phyloP scores from a whole-genome alignment of 2,113 vertebrate genomes.

The Syrmaticus mikado region DNA sequence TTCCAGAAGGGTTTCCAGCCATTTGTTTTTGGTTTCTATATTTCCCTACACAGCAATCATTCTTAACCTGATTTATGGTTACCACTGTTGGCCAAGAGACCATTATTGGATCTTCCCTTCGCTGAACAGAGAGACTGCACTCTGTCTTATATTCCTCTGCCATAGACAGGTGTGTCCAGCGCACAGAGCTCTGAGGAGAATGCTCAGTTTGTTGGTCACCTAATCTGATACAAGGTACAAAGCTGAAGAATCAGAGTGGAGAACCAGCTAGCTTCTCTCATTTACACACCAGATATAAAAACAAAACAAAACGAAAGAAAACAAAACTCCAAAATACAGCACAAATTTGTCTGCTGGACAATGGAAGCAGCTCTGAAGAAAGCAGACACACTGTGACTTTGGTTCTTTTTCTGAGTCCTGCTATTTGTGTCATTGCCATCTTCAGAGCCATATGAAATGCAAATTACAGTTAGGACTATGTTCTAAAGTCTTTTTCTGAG shows the following conservation, averaged over 20 bases:
- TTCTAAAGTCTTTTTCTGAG: not conserved
- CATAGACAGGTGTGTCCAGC: rapidly evolving
- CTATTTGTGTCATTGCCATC: not conserved
- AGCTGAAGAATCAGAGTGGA: not conserved
- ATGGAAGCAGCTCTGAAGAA: not conserved
- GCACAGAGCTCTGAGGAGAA: not conserved
- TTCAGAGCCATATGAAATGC: not conserved
- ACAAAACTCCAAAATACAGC: not conserved
- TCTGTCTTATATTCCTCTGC: not conserved
- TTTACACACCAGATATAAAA: not conserved
- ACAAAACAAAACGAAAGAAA: not conserved
- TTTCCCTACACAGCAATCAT: rapidly evolving
- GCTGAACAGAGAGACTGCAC: not conserved
- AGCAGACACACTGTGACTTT: not conserved
- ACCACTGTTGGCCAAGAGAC: not conserved
- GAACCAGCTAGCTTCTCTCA: not conserved
- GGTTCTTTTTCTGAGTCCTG: not conserved
- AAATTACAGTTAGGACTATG: not conserved
- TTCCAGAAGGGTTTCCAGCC: not conserved
- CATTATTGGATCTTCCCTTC: not conserved
- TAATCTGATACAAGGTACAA: rapidly evolving
- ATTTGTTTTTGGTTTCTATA: not conserved
- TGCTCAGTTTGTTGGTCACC: rapidly evolving
- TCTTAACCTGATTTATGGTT: not conserved
- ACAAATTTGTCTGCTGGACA: not conserved